Base-by-base conservation (phyloP, 2,113 vertebrate species). In the Megalops atlanticus region DNA sequence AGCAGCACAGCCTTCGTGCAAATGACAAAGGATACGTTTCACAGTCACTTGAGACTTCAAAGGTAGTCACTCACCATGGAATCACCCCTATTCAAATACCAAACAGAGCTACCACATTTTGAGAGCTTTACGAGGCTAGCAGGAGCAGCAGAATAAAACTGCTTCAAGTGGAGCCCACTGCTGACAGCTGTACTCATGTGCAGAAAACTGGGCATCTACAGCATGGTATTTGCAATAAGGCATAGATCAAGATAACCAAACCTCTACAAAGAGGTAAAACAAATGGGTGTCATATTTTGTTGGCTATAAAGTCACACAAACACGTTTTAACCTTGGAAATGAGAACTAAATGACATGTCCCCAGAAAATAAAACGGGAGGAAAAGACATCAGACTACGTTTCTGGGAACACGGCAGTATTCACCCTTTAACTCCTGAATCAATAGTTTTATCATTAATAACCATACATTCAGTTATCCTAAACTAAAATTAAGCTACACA, bases 31-130 rank as follows among this genome's bases (percentile, higher is more conserved):
- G 58, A 81, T 27, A 81, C 14, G 77, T 74, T 31, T 72, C 77
- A 21, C 36, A 79, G 43, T 76, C 80, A 76, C 76, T 47, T 79
- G 83, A 87, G 76, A 85, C 83, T 74, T 74, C 72, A 58, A 18
- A 86, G 83, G 43, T 47, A 85, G 33, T 69, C 47, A 83, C 43
- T n/a, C 24, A 72, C 58, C 78, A 77, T 72, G 74, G 45, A 78
- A 77, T 71, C 27, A 10, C 52, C 49, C 15, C 4, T 70, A 69
- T 27, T 78, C 43, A 72, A 27, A 76, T 21, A n/a, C 36, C 58
- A 79, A 52, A 81, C 8, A 49, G 27, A 31, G 49, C 72, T 5
- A 80, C 21, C 76, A 33, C n/a, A 52, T 36, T 16, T 7, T 73
- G 36, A 79, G 52, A 45, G 21, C 76, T 77, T 77, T 18, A 83